Evolutionary conservation across 2,113 vertebrate species (phyloP).

Genomic region (Paradoxurus hermaphroditus): DNA sequence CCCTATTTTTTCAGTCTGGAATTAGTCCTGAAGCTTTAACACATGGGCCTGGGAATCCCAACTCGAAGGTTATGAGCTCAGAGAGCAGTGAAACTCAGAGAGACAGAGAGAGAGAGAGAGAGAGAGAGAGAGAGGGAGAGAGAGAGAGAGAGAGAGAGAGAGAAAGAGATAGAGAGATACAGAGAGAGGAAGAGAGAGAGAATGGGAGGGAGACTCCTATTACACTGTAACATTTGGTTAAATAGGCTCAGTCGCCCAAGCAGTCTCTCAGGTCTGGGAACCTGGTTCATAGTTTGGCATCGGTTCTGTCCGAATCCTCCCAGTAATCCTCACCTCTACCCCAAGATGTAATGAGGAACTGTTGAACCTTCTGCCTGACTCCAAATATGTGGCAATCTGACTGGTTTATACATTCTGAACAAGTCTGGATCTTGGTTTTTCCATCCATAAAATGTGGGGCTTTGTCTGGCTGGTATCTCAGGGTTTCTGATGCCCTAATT

Average conservation of each 20-base stretch:
- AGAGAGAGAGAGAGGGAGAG: neutral
- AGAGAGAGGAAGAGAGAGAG: neutral
- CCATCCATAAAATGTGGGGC: neutral
- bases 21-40: neutral
- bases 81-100: neutral
- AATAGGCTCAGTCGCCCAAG: neutral
- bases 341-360: neutral
- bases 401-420: neutral
- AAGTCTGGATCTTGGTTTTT: slow-evolving; percentile 14
- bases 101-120: neutral
- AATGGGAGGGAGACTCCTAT: neutral
- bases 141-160: neutral
- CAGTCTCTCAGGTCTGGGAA: neutral
- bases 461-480: neutral
- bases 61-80: neutral
- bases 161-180: neutral
- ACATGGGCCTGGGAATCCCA: neutral
- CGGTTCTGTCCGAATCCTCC: neutral
- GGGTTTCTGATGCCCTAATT: neutral
- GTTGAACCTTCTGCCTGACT: neutral
- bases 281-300: neutral
- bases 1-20: neutral
- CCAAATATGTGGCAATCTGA: neutral
- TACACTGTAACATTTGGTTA: neutral
- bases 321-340: neutral